A percentile compares a stretch with the other conserved stretches of the same genome.
phyloP scores from a whole-genome alignment of 2,113 vertebrate genomes.

The Pipa parva region DNA sequence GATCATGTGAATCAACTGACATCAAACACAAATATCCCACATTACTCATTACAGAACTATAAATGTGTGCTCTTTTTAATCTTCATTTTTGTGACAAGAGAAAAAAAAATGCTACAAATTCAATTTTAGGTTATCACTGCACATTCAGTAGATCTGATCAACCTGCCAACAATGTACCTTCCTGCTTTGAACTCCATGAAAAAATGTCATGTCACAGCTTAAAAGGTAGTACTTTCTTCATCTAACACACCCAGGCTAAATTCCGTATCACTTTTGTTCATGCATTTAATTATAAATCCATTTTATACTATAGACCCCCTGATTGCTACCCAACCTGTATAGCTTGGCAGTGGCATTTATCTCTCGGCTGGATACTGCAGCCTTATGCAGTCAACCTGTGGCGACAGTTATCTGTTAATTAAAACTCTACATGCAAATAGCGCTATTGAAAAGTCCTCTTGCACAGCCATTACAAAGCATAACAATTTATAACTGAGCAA shows the following conservation, averaged over 20 bases:
- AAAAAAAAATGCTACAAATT: too few species aligned
- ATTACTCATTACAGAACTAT: too few species aligned
- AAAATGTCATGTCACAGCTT: constrained; percentile 14
- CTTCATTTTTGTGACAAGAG: too few species aligned
- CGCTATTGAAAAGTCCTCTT: constrained; percentile 47
- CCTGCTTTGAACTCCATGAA: constrained; percentile 3
- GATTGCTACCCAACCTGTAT: constrained; percentile 57
- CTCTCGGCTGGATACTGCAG: constrained; percentile 64
- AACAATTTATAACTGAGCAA: constrained; percentile 50
- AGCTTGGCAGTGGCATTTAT: constrained; percentile 60
- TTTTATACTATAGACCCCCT: constrained; percentile 56
- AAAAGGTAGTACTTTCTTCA: constrained; percentile 11
- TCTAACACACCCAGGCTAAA: constrained; percentile 38
- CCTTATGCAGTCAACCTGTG: constrained; percentile 66
- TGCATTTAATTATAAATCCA: constrained; percentile 56
- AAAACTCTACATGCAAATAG: constrained; percentile 66
- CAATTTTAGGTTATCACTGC: too few species aligned
- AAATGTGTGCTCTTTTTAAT: too few species aligned
- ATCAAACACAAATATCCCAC: too few species aligned
- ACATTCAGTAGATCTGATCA: background rate
- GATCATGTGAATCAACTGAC: too few species aligned
- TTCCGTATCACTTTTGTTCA: constrained; percentile 41
- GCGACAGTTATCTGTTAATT: constrained; percentile 76
- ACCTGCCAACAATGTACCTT: background rate
- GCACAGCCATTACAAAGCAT: constrained; percentile 47